A percentile compares a stretch with the other conserved stretches of the same genome.
Conservation (phyloP, 1,140 invertebrate species). For the Maniola jurtina region DNA sequence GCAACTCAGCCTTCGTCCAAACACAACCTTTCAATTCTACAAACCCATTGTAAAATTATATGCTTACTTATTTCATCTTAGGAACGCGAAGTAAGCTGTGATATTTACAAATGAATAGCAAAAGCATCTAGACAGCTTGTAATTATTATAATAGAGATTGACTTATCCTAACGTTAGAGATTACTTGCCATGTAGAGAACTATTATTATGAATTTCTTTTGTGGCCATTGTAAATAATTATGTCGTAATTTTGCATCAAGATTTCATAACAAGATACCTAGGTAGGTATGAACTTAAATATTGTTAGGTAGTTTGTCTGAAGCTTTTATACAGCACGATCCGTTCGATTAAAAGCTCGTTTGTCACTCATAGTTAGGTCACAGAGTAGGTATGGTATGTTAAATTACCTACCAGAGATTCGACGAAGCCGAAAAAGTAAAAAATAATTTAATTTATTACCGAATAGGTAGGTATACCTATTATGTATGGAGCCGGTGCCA, state of each 20-base stretch:
- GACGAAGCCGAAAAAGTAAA: no score
- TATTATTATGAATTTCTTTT: slow-evolving; percentile 14
- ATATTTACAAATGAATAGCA: slow-evolving; percentile 8
- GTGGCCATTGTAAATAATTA: neutral
- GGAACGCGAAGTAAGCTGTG: neutral
- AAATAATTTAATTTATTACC: no score
- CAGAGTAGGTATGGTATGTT: no score
- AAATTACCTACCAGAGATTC: no score
- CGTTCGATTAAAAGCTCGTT: no score
- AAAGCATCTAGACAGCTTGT: neutral
- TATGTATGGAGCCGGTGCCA: no score
- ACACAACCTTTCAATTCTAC: slow-evolving; percentile 51
- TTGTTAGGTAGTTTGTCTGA: no score
- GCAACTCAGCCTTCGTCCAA: slow-evolving; percentile 53
- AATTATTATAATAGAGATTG: slow-evolving; percentile 17
- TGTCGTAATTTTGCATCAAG: neutral
- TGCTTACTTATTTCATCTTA: slow-evolving; percentile 4
- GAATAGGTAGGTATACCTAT: no score
- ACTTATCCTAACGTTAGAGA: slow-evolving; percentile 4
- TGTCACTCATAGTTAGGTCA: no score
- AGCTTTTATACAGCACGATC: no score
- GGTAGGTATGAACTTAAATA: no score
- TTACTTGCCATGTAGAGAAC: neutral
- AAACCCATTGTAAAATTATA: slow-evolving; percentile 35
- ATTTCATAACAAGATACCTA: neutral